These are phyloP conservation scores for Acleris holmiana DNA, from an alignment of 2,888 invertebrate genomes.

Conservation along the genomic window DNA sequence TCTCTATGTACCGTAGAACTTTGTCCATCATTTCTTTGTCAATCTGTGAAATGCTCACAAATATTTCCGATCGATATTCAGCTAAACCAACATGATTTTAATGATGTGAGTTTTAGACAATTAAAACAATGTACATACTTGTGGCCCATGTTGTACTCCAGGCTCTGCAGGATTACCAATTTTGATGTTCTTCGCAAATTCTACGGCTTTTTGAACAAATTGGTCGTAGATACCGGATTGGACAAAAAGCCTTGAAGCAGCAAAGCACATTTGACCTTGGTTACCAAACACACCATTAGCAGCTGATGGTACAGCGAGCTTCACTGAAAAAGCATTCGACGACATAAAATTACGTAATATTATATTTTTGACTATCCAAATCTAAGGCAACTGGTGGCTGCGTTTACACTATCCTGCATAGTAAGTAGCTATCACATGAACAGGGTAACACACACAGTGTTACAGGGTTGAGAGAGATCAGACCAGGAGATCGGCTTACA, in stretches of 20 bases:
- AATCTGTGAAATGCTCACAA: conserved; percentile 68
- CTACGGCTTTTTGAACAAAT: conserved; percentile 90
- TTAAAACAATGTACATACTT: conserved; percentile 73
- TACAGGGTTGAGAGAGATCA: too few species aligned
- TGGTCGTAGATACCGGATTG: conserved; percentile 90
- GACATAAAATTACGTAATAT: too few species aligned
- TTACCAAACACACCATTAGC: conserved; percentile 55
- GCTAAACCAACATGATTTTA: neutral
- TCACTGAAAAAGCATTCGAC: conserved; percentile 55
- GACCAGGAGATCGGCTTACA: conserved; percentile 73
- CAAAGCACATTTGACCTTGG: conserved; percentile 30
- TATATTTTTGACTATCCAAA: too few species aligned
- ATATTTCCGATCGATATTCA: neutral
- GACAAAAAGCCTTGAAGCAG: conserved; percentile 26
- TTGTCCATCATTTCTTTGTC: conserved; percentile 89
- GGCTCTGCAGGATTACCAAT: conserved; percentile 93
- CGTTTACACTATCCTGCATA: too few species aligned
- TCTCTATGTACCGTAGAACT: conserved; percentile 90
- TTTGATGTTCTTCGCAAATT: conserved; percentile 87
- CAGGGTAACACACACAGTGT: too few species aligned
- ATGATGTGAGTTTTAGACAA: neutral
- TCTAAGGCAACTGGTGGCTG: too few species aligned
- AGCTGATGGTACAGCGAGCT: conserved; percentile 72
- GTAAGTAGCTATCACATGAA: too few species aligned
- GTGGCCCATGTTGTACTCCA: conserved; percentile 91